Conservation (phyloP, 2,888 invertebrate species). For the Thymelicus acteon region DNA sequence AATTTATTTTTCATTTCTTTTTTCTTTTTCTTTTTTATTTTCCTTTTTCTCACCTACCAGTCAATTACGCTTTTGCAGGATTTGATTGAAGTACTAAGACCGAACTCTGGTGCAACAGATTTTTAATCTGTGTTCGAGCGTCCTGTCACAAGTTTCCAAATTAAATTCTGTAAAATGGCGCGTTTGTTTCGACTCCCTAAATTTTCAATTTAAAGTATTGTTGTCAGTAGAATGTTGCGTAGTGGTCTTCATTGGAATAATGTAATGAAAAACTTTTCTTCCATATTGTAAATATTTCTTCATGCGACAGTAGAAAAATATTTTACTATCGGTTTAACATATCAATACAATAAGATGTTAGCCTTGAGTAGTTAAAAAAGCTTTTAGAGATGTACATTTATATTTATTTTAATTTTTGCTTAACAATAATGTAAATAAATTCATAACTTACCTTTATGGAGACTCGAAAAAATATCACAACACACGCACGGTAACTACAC, state of each 20-base stretch:
- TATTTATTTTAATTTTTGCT: too few species aligned
- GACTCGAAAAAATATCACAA: too few species aligned
- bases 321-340: too few species aligned
- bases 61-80: conserved; percentile 65
- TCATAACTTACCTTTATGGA: too few species aligned
- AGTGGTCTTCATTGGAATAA: conserved; percentile 28
- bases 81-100: conserved; percentile 10
- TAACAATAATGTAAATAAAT: too few species aligned
- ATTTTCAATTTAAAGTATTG: conserved; percentile 80
- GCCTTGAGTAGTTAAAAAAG: too few species aligned
- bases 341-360: too few species aligned
- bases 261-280: conserved; percentile 37
- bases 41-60: conserved; percentile 69
- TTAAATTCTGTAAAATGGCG: conserved; percentile 32
- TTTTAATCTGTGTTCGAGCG: background rate
- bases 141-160: background rate
- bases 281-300: conserved; percentile 39
- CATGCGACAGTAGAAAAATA: background rate
- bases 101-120: background rate
- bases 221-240: conserved; percentile 50
- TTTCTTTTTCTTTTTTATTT: conserved; percentile 52
- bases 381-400: too few species aligned
- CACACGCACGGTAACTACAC: too few species aligned
- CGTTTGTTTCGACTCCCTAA: conserved; percentile 79
- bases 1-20: conserved; percentile 56